Base-by-base conservation (phyloP, 2,888 invertebrate genomes). In the Apotomis betuletana region DNA sequence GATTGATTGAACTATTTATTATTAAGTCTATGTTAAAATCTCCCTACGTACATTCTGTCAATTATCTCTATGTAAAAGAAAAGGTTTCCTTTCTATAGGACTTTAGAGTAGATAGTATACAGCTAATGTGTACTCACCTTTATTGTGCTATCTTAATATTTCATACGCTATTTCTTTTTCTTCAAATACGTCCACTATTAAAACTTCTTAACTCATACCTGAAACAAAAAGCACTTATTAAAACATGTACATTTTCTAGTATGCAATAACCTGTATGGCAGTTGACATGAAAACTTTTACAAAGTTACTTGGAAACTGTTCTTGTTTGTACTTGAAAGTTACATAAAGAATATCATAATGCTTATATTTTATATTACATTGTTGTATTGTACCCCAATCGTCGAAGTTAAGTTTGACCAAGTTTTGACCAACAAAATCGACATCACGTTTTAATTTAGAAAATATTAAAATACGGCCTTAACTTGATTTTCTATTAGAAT, bases 191-290 rank as follows among this genome's bases (percentile, higher is more conserved):
- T 41, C 41, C 41, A 41, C 27, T 41, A 6, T 38, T 62, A 49
- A 69, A 63, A 58, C 51, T 62, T 69, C 15, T 58, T 52, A 38
- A 49, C 49, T 36, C 46, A 46, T 70, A 71, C 71, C 71, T 71
- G 71, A 38, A 71, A 71, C 55, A 71, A 57, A 61, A 57, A 36
- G 65, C 3, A 51, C 44, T n/a, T 41, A 36, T 67, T 71, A 57
- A 67, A 71, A 62, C 15, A 71, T 62, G 61, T 67, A 67, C 67
- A 70, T 70, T 52, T 62, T 71, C 27, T 52, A 71, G 44, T 41
- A 51, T 55, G 60, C 41, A 67, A 60, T 60, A 60, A 49, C 60
- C 57, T 58, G 12, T 44, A 54, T 57, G 36, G 51, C 57, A 57
- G 52, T 68, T 57, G 55, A 62, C 49, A 49, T 8, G 60, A 61